Evolutionary conservation across 2,113 vertebrate species (phyloP), one percentile per base, ranked within the genome.

Genomic region (Tautogolabrus adspersus): DNA sequence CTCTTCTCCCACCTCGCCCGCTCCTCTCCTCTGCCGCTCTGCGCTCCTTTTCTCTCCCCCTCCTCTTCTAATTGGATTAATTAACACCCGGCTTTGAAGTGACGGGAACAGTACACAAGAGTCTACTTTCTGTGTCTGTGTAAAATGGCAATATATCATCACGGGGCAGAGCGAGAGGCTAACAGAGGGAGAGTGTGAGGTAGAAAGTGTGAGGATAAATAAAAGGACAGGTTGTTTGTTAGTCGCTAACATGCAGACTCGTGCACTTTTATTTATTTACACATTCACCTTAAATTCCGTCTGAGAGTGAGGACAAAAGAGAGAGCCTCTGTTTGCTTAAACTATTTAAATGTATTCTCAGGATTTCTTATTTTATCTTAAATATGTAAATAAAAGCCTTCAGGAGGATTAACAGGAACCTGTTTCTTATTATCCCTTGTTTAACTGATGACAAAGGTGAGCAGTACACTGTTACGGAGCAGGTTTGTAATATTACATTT

Each of bases 31-130:
- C 38, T 37, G 8, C 21, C 21, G 10, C 55, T 13, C 21, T 51
- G 19, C 7, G 12, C 56, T 59, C 42, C 42, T 12, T 44, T 3
- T 12, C 42, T 40, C 38, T 44, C 66, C 51, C n/a, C 40, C 51
- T 42, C 44, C 71, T 46, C 30, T 18, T 6, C 12, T 69, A 73
- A 81, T 34, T 63, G 59, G 71, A 81, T 75, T 81, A 75, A 81
- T 81, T 68, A 69, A 60, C 71, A 62, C 15, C 69, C 21, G 23
- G 65, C 78, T 81, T 81, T 81, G 71, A 75, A 64, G 78, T 81
- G 51, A 42, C 58, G 16, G 13, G 46, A 47, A 16, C 13, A 22
- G 71, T 12, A 58, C 47, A 52, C 56, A 54, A 30, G 56, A 49
- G 57, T 42, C n/a, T 59, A 19, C 44, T 66, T 34, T 46, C 23